Base-by-base conservation (phyloP, 2,113 vertebrate species). In the Tringa solitaria region DNA sequence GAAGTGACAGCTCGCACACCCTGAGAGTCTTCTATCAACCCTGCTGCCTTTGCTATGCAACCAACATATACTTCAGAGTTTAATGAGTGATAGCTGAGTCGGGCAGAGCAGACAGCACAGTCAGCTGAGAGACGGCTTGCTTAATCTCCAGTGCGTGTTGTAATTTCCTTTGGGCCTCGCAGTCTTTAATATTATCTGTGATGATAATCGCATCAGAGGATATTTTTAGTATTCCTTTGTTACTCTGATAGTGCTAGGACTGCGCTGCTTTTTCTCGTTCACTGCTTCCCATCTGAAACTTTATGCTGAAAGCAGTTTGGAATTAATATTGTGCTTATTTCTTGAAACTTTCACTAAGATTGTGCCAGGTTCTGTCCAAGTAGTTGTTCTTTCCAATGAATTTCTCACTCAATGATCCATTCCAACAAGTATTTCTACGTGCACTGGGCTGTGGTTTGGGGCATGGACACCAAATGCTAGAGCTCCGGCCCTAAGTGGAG, bases 151-250 rank as follows among this genome's bases (percentile, higher is more conserved):
- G 60, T 10, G 27, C 39, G 33, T 28, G 51, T 9, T 87, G 79
- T 53, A 61, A 84, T 78, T 96, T 97, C 92, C 93, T 93, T 41
- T 37, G 85, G 94, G 74, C 50, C 87, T 69, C 14, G 0, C 41
- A 39, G 32, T 50, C 84, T 91, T 93, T 82, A 93, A 92, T 95
- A 94, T 90, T 74, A 88, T 70, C 84, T 61, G 30, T 33, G 20
- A 74, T 76, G 74, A 83, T 93, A 91, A 89, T 24, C 46, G 4
- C 39, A 39, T n/a, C 64, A 33, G 46, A 64, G 84, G 63, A 15
- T 82, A 85, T 89, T 61, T 85, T 87, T 78, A 57, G 69, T 60
- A 45, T 39, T 50, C 70, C 39, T 89, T 82, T 84, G 74, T 94
- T 63, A 18, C 43, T 84, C 54, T 3, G 2, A 11, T 26, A 33